Conservation (phyloP, 92 coral and sea anemone species). For the Palythoa grandiflora region DNA sequence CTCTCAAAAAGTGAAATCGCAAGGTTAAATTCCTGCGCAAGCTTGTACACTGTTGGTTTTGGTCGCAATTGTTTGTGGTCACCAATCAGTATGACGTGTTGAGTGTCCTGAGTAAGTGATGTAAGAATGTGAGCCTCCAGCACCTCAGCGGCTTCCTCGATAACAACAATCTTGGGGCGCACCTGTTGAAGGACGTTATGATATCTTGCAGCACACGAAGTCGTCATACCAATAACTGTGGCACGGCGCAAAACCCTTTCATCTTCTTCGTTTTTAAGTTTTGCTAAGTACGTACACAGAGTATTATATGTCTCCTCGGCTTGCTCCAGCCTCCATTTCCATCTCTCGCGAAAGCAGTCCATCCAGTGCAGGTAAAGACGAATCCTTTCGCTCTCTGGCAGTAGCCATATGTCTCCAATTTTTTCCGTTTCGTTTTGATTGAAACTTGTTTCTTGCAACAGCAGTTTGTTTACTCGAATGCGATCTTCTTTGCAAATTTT, state of each 20-base stretch:
- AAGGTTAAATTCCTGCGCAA: too few relatives aligned
- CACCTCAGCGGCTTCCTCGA: slow-evolving; percentile 89
- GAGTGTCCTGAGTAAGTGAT: slow-evolving; percentile 51
- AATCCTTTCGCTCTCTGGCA: slow-evolving; percentile 53
- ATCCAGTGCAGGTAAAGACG: slow-evolving; percentile 74
- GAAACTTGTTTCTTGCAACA: slow-evolving; percentile 44
- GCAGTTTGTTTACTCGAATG: slow-evolving; percentile 19
- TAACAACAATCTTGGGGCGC: slow-evolving; percentile 71
- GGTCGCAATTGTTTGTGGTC: too few relatives aligned
- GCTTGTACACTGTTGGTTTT: too few relatives aligned
- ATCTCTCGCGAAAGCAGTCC: slow-evolving; percentile 43
- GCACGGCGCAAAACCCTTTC: slow-evolving; percentile 57
- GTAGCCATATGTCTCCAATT: slow-evolving; percentile 61
- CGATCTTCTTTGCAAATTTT: neutral
- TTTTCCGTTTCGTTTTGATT: slow-evolving; percentile 41
- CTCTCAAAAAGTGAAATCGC: too few relatives aligned
- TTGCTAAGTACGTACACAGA: slow-evolving; percentile 35
- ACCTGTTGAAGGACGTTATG: slow-evolving; percentile 65
- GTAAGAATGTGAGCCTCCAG: slow-evolving; percentile 82
- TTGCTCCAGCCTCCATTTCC: slow-evolving; percentile 8
- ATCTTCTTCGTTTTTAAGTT: slow-evolving; percentile 39
- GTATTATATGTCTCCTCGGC: slow-evolving; percentile 53
- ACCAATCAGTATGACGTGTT: too few relatives aligned
- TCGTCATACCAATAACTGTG: slow-evolving; percentile 88
- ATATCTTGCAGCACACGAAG: slow-evolving; percentile 77